Evolutionary conservation across 2,888 invertebrate genomes (phyloP).

Genomic region (Macrosoma leucophasiata): DNA sequence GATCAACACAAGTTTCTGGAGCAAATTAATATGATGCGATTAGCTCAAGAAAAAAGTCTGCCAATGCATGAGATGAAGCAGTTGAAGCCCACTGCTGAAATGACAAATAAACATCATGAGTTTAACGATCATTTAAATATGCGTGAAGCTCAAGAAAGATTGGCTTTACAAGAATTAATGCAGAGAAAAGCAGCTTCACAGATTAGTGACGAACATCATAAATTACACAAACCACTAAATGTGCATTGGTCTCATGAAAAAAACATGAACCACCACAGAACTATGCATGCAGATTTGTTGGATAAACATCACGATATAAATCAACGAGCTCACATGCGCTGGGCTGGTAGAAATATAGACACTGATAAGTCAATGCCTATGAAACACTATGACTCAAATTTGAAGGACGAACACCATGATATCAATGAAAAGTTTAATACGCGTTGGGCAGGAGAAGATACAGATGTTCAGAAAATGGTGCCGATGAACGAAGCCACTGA

Average conservation of each 20-base stretch:
- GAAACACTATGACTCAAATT: no score
- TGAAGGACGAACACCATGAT: slow-evolving; percentile 5
- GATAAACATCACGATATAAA: no score
- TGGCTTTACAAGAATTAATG: slow-evolving; percentile 13
- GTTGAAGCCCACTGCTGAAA: no score
- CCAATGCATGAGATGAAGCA: no score
- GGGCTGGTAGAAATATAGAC: no score
- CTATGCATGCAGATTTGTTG: background rate
- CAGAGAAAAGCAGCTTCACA: slow-evolving; percentile 27
- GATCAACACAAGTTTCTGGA: no score
- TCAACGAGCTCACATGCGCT: no score
- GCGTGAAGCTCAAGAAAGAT: slow-evolving; percentile 13
- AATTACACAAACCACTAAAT: slow-evolving; percentile 7
- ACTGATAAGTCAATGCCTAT: slow-evolving; percentile 4
- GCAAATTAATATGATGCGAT: no score
- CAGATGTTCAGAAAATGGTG: no score
- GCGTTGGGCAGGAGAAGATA: no score
- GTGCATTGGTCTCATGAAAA: slow-evolving; percentile 6
- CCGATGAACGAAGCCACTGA: no score
- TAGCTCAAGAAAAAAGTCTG: no score
- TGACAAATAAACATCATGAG: slow-evolving; percentile 15
- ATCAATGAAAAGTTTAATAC: background rate
- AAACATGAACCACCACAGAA: background rate
- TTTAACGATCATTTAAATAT: slow-evolving; percentile 12
- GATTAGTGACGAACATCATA: slow-evolving; percentile 14